Percentiles rank a stretch among this genome's conserved stretches.
phyloP scores from a whole-genome alignment of 2,113 vertebrate genomes.

The Tinamus guttatus region DNA sequence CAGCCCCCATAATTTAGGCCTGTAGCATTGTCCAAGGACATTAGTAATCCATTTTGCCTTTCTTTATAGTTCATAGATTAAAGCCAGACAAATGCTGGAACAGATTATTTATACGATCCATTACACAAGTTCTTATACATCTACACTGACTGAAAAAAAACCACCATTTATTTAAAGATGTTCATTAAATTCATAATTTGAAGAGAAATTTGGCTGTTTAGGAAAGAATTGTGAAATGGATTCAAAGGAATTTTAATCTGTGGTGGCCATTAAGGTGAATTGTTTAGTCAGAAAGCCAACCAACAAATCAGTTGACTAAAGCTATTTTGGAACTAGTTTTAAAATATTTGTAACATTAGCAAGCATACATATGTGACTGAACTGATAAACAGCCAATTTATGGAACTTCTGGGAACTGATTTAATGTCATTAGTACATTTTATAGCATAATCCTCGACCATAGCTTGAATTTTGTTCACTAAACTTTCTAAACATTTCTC shows the following conservation, averaged over 20 bases:
- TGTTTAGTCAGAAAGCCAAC: slow-evolving; percentile 47
- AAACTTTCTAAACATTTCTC: not conserved
- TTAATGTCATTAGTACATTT: not conserved
- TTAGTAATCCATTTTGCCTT: not conserved
- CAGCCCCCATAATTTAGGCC: not conserved
- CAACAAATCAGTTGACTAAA: slow-evolving; percentile 14
- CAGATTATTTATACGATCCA: not conserved
- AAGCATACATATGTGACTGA: not conserved
- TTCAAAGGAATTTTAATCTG: not conserved
- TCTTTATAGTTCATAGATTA: not conserved
- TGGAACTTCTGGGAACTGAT: not conserved
- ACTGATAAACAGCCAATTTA: not conserved
- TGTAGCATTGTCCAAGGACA: not conserved
- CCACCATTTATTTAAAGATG: not conserved
- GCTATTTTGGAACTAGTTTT: not conserved
- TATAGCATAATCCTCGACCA: not conserved
- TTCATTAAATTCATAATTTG: slow-evolving; percentile 33
- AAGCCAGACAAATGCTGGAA: not conserved
- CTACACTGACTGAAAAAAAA: not conserved
- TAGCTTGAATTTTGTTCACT: not conserved
- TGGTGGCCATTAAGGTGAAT: slow-evolving; percentile 30
- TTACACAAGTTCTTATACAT: not conserved
- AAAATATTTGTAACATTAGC: not conserved
- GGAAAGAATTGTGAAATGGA: not conserved
- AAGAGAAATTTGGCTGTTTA: slow-evolving; percentile 41